phyloP scores from a whole-genome alignment of 1,140 invertebrate genomes.

The Dolichoris vasculosae region DNA sequence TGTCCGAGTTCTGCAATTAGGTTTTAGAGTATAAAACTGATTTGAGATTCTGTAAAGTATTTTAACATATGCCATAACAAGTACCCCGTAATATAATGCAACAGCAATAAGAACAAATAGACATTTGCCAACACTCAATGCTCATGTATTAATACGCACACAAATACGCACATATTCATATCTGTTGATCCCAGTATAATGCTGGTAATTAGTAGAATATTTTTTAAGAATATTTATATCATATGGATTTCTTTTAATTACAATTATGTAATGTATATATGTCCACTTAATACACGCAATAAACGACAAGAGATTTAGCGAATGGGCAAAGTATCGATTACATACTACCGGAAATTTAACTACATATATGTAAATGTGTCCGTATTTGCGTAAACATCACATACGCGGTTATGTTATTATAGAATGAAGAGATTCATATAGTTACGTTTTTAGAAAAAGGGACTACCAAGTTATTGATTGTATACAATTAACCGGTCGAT shows the following conservation, averaged over 20 bases:
- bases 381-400: background rate
- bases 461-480: background rate
- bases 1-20: too few relatives aligned
- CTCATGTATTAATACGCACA: background rate
- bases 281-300: background rate
- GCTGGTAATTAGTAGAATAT: conserved; percentile 18
- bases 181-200: background rate
- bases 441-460: background rate
- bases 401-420: background rate
- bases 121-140: conserved; percentile 2
- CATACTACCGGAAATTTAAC: background rate
- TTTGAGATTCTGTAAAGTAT: too few relatives aligned
- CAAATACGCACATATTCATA: background rate
- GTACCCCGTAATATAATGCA: background rate
- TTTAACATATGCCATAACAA: background rate
- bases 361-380: background rate
- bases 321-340: background rate
- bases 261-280: conserved; percentile 6
- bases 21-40: too few relatives aligned
- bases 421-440: background rate
- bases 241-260: background rate
- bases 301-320: background rate
- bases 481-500: conserved; percentile 12
- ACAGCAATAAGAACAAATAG: background rate
- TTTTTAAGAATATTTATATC: background rate